phyloP scores from a whole-genome alignment of 2,888 invertebrate genomes.

The Tuberolachnus salignus region DNA sequence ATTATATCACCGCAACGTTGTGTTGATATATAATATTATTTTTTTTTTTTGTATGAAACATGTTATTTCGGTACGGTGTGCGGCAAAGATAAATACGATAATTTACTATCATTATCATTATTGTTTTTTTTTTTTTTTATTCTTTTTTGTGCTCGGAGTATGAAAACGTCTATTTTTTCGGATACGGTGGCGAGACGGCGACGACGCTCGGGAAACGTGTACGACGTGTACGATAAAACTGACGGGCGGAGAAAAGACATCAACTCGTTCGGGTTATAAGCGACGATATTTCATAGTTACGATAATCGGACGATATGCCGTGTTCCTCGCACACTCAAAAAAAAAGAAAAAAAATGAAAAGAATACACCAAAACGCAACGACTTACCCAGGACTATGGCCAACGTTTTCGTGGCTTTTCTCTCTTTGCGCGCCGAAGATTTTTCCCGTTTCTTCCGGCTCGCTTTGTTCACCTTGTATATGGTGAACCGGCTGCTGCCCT shows the following conservation, averaged over 20 bases:
- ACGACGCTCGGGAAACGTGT: conserved; percentile 13
- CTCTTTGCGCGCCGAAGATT: conserved; percentile 91
- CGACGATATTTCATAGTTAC: not conserved
- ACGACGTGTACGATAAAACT: conserved; percentile 34
- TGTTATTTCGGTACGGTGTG: not conserved
- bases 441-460: conserved; percentile 91
- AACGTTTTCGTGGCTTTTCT: conserved; percentile 98
- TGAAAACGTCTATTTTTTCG: conserved; percentile 3
- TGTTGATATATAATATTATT: not conserved
- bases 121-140: not conserved
- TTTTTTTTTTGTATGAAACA: not conserved
- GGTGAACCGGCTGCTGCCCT: conserved; percentile 79
- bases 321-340: too few species aligned
- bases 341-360: too few species aligned
- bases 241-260: conserved; percentile 24
- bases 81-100: conserved; percentile 9
- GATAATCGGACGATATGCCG: not conserved
- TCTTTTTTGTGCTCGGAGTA: not conserved
- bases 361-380: too few species aligned
- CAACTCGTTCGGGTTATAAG: conserved; percentile 15
- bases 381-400: conserved; percentile 95
- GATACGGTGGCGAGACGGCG: not conserved
- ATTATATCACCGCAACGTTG: not conserved
- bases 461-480: conserved; percentile 94
- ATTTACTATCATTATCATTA: conserved; percentile 16